phyloP scores from a whole-genome alignment of 2,113 vertebrate genomes.

The Sphaerodactylus townsendi region DNA sequence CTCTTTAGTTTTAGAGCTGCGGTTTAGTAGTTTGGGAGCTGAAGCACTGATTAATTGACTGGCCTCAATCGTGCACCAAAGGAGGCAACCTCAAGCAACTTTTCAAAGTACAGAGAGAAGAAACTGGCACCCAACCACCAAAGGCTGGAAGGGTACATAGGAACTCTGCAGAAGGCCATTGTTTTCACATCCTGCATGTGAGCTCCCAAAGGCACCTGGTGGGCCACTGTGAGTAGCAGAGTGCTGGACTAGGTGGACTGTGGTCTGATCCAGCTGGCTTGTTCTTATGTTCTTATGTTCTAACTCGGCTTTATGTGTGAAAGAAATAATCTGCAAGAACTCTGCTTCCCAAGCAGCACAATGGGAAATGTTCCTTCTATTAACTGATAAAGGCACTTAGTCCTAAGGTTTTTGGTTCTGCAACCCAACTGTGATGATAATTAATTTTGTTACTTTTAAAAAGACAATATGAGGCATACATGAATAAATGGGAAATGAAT shows the following conservation, averaged over 20 bases:
- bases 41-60: not conserved
- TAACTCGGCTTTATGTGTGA: too few species aligned
- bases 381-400: too few species aligned
- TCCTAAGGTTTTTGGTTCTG: too few species aligned
- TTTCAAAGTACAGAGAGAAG: not conserved
- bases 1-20: not conserved
- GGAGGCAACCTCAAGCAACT: not conserved
- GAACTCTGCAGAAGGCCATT: too few species aligned
- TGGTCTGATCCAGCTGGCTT: too few species aligned
- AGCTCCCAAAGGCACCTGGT: too few species aligned
- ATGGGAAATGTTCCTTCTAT: not conserved
- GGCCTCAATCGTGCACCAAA: fast-evolving
- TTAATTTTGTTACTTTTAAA: not conserved
- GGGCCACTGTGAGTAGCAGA: too few species aligned
- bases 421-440: not conserved
- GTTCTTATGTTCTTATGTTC: too few species aligned
- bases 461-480: not conserved
- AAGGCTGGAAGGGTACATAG: not conserved
- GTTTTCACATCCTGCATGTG: too few species aligned
- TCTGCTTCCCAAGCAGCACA: not conserved
- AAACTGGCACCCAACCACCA: fast-evolving
- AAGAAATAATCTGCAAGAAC: too few species aligned
- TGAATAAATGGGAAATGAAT: not conserved
- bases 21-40: not conserved
- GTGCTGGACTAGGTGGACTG: too few species aligned